Conservation (phyloP, 2,797 vertebrate species). For the Neosalanx taihuensis region DNA sequence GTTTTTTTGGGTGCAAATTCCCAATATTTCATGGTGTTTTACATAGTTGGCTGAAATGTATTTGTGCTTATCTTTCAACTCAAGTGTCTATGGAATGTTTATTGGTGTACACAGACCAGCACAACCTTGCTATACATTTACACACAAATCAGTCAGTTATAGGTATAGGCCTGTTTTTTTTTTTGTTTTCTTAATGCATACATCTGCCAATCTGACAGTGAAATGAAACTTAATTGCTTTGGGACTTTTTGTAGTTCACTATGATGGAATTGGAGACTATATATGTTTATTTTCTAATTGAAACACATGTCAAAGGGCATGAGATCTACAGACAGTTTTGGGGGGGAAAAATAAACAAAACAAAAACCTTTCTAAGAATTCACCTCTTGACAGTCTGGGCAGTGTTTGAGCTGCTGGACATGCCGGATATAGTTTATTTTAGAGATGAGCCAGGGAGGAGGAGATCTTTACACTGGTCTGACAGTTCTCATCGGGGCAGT, state of each 20-base stretch:
- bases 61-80: too few relatives aligned
- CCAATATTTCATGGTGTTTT: background rate
- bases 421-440: constrained; percentile 7
- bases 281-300: too few relatives aligned
- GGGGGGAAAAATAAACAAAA: too few relatives aligned
- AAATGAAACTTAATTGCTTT: background rate
- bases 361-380: too few relatives aligned
- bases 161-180: background rate
- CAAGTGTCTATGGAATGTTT: background rate
- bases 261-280: too few relatives aligned
- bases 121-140: constrained; percentile 34
- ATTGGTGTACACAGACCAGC: background rate
- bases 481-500: constrained; percentile 14
- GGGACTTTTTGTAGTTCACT: too few relatives aligned
- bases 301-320: too few relatives aligned
- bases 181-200: too few relatives aligned
- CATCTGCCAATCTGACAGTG: background rate
- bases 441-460: background rate
- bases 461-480: constrained; percentile 7
- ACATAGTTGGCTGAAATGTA: background rate
- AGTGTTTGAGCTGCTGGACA: constrained; percentile 6
- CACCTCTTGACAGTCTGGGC: background rate
- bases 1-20: background rate
- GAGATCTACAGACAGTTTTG: too few relatives aligned
- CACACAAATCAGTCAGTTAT: constrained; percentile 2